Conservation (phyloP, 1,140 invertebrate genomes). For the Drosophila guanche region DNA sequence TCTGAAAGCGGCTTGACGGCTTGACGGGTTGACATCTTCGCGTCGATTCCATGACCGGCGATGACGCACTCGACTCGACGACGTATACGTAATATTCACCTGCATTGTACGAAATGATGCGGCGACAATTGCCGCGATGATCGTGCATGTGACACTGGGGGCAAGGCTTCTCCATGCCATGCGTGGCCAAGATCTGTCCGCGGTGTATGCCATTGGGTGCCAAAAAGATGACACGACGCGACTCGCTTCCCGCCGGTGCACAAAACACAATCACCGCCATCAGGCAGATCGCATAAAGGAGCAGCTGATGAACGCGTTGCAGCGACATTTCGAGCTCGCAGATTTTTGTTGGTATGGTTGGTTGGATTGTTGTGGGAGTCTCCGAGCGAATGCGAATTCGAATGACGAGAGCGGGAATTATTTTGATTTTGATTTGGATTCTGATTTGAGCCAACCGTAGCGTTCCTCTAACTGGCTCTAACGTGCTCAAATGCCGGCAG, state of each 20-base stretch:
- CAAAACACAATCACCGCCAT: constrained; percentile 58
- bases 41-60: neutral
- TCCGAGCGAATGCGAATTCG: constrained; percentile 2
- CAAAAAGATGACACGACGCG: constrained; percentile 76
- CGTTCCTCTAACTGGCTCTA: constrained; percentile 31
- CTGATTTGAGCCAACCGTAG: constrained; percentile 10
- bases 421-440: no score
- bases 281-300: constrained; percentile 56
- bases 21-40: no score
- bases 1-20: no score
- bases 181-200: constrained; percentile 69
- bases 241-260: constrained; percentile 53
- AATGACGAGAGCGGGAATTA: constrained; percentile 2
- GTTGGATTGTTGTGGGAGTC: neutral
- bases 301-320: constrained; percentile 45
- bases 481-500: constrained; percentile 68
- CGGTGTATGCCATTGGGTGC: constrained; percentile 56
- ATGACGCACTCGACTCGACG: constrained; percentile 28
- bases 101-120: constrained; percentile 71
- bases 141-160: constrained; percentile 75
- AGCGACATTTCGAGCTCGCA: constrained; percentile 36
- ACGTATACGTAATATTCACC: constrained; percentile 48
- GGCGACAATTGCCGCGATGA: constrained; percentile 74
- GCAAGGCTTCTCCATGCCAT: constrained; percentile 62
- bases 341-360: no score